These are phyloP conservation scores for Dolichotis patagonum DNA, from an alignment of 2,113 vertebrate species.

Conservation along the genomic window DNA sequence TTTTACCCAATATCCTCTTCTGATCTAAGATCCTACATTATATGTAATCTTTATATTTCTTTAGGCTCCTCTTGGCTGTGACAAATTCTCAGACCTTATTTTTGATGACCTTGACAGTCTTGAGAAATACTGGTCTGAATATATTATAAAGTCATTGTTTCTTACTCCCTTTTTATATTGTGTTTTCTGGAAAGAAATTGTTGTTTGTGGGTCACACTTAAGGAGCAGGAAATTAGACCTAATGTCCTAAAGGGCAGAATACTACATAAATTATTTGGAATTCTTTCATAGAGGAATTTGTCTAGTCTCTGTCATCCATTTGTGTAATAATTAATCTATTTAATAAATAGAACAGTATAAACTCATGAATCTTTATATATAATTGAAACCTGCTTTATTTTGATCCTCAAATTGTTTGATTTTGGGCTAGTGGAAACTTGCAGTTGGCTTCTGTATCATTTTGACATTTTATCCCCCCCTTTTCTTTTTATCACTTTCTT, in stretches of 20 bases:
- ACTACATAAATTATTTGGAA: background rate
- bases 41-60: background rate
- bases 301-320: background rate
- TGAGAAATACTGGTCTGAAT: background rate
- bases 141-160: too few relatives aligned
- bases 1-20: background rate
- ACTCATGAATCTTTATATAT: background rate
- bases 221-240: background rate
- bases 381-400: slow-evolving; percentile 1
- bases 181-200: background rate
- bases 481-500: background rate
- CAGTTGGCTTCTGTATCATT: background rate
- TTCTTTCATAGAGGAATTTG: background rate
- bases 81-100: slow-evolving; percentile 36
- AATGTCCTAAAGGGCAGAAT: background rate
- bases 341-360: background rate
- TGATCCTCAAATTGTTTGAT: background rate
- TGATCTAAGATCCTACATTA: background rate
- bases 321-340: background rate
- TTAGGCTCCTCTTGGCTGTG: background rate
- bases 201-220: background rate
- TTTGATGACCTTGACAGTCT: slow-evolving; percentile 23
- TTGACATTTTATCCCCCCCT: background rate
- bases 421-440: background rate
- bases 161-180: too few relatives aligned